phyloP scores from a whole-genome alignment of 2,797 vertebrate genomes.

The Chiroxiphia lanceolata region DNA sequence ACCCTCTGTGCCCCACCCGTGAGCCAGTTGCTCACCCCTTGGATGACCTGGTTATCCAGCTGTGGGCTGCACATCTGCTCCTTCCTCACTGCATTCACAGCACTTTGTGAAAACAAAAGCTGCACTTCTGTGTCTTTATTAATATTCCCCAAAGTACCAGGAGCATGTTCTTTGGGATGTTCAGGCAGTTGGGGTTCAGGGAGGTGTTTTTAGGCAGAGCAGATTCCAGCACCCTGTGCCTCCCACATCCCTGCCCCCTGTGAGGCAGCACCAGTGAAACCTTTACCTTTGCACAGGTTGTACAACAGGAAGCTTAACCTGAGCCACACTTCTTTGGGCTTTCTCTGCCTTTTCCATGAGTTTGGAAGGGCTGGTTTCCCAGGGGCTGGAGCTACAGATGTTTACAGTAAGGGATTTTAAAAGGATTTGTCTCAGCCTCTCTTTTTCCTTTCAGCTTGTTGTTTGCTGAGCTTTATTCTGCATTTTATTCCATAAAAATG shows the following conservation, averaged over 20 bases:
- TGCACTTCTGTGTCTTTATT: background rate
- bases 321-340: background rate
- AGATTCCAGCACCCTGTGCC: background rate
- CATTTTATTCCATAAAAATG: background rate
- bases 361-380: background rate
- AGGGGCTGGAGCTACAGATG: background rate
- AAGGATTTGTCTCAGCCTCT: background rate
- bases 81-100: background rate
- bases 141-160: background rate
- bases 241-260: background rate
- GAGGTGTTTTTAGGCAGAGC: background rate
- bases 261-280: background rate
- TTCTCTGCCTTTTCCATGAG: background rate
- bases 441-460: background rate
- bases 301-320: background rate
- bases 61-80: background rate
- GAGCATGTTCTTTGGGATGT: background rate
- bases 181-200: background rate
- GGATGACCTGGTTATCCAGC: background rate
- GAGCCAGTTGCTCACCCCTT: background rate
- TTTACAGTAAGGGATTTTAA: background rate
- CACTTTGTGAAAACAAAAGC: background rate
- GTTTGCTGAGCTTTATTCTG: background rate
- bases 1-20: background rate
- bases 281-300: background rate